Percentiles rank a stretch among this genome's conserved stretches.
These are phyloP conservation scores for Eublepharis macularius DNA, from an alignment of 2,113 vertebrate species.

Conservation along the genomic window DNA sequence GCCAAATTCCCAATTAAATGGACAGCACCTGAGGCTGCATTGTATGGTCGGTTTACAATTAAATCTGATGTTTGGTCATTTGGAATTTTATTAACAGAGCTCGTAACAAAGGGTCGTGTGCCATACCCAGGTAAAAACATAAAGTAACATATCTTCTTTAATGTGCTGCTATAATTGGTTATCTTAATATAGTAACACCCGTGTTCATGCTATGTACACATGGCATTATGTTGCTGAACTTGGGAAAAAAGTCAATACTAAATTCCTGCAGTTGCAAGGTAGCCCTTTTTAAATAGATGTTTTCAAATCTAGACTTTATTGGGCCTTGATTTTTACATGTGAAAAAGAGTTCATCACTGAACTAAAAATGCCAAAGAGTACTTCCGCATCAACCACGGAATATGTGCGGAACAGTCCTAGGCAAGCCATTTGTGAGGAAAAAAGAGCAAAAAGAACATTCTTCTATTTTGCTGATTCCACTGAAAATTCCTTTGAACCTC, in stretches of 20 bases:
- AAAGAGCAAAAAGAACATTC: not conserved
- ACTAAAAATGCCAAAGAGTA: not conserved
- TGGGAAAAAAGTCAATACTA: not conserved
- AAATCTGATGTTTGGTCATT: slow-evolving; percentile 98
- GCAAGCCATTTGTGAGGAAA: not conserved
- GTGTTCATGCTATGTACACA: not conserved
- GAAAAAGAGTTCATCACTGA: not conserved
- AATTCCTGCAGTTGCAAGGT: not conserved
- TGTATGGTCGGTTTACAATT: slow-evolving; percentile 95
- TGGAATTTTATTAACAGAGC: slow-evolving; percentile 91
- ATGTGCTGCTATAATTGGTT: not conserved
- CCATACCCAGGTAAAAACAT: slow-evolving; percentile 90
- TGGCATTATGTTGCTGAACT: not conserved
- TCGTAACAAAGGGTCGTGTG: slow-evolving; percentile 95
- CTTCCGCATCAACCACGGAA: not conserved
- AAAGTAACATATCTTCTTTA: not conserved
- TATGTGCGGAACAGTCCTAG: not conserved
- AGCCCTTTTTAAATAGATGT: not conserved
- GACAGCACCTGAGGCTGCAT: slow-evolving; percentile 92
- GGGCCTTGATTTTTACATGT: not conserved
- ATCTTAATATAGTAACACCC: not conserved
- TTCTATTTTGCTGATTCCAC: not conserved
- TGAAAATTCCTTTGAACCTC: not conserved
- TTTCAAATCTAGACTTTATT: not conserved
- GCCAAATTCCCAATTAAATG: slow-evolving; percentile 98